Conservation (phyloP, 2,888 invertebrate species). For the Acrobasis consociella region DNA sequence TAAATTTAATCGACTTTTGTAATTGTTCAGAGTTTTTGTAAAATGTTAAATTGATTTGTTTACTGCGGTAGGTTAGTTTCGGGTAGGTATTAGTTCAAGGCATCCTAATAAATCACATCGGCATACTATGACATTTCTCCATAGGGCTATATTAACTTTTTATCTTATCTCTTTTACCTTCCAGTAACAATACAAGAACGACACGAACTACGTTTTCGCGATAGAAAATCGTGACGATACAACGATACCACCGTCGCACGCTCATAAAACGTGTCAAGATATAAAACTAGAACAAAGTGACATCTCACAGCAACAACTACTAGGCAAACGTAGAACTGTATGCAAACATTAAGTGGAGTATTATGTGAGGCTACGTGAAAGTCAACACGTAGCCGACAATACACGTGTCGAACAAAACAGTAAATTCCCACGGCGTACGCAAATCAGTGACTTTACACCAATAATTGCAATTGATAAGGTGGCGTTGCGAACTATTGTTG, state of each 20-base stretch:
- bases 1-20: no score
- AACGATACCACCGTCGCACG: no score
- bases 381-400: constrained; percentile 13
- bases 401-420: constrained; percentile 16
- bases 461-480: constrained; percentile 16
- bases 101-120: no score
- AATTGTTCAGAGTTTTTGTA: no score
- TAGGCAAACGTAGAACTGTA: constrained; percentile 5
- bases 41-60: no score
- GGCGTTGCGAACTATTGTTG: constrained; percentile 5
- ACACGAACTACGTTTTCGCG: not conserved
- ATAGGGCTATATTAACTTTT: no score
- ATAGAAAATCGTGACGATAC: not conserved
- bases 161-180: no score
- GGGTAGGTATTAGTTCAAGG: no score
- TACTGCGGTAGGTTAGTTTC: no score
- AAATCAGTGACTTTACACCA: constrained; percentile 18
- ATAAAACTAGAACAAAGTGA: not conserved
- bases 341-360: not conserved
- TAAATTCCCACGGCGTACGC: constrained; percentile 15
- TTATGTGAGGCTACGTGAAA: constrained; percentile 16
- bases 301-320: not conserved
- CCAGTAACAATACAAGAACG: no score
- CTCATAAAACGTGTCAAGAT: not conserved
- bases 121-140: no score